Evolutionary conservation across 2,797 vertebrate genomes (phyloP), one percentile per base, ranked within the genome.

Genomic region (Gymnopithys bicolor): DNA sequence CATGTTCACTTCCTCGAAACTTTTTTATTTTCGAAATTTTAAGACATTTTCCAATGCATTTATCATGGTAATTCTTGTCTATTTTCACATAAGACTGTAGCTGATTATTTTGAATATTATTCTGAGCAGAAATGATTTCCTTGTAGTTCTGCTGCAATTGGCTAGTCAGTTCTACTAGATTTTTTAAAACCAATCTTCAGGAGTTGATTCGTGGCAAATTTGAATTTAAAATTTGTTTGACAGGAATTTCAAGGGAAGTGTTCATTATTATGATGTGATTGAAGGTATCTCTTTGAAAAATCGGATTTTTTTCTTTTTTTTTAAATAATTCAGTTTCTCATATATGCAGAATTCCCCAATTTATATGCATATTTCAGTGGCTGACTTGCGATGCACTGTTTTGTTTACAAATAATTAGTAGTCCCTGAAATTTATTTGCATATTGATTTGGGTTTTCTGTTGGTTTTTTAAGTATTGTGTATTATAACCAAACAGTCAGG

Each of bases 251-350:
- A 59, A 85, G 23, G n/a, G 41, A 89, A 55, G 1, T 69, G 75
- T 71, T 93, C 70, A 41, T 48, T 95, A 51, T 95, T 92, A 58
- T 93, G 76, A 68, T 85, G 84, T 68, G 92, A 78, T 95, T 96
- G 95, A 96, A 97, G 95, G 82, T 95, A 94, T 84, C 53, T 75
- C 9, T 52, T 43, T 87, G 53, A 87, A 92, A 82, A 80, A 66
- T 71, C 21, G 13, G 16, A 11, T 27, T 85, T 46, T 46, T 73
- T 39, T 84, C 2, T 24, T 87, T 66, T 83, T 39, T 87, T 66
- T 83, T 39, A 32, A 93, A 39, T 13, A 73, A 53, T 75, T 93
- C 14, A 73, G 51, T 75, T 93, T 81, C 13, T 75, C 7, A 73
- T 67, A 86, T 68, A 69, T 70, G n/a, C 79, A 82, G 19, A 86